Conservation (phyloP, 2,113 vertebrate genomes). For the Ptilonorhynchus violaceus region DNA sequence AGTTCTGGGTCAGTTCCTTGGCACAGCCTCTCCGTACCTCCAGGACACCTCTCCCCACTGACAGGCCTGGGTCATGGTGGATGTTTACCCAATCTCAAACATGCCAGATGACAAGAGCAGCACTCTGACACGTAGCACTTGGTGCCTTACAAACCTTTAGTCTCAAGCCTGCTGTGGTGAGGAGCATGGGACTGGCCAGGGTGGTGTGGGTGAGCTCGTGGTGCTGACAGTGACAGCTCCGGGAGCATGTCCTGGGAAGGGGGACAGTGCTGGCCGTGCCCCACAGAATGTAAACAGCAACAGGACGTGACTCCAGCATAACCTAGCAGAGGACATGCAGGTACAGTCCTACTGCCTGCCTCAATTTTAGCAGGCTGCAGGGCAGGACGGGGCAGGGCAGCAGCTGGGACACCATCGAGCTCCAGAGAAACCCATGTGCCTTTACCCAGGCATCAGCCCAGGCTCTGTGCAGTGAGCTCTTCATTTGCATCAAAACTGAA, state of each 20-base stretch:
- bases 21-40: background rate
- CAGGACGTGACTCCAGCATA: rapidly evolving
- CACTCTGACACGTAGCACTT: rapidly evolving
- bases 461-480: background rate
- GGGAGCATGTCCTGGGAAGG: background rate
- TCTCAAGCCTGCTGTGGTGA: rapidly evolving
- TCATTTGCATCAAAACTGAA: background rate
- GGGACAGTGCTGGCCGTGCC: rapidly evolving
- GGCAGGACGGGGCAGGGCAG: background rate
- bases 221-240: background rate
- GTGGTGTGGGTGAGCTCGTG: rapidly evolving
- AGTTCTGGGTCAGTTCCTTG: background rate
- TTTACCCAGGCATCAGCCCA: background rate
- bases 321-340: rapidly evolving
- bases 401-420: background rate
- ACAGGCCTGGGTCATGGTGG: rapidly evolving
- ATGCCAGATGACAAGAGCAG: background rate
- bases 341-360: background rate
- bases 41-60: too few relatives aligned
- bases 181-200: rapidly evolving
- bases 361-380: rapidly evolving
- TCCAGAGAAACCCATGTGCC: background rate
- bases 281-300: background rate
- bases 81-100: rapidly evolving
- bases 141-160: background rate